Evolutionary conservation across 35 echinoderm and acorn worm species (phyloP).

Genomic region (Chiridota heheva): DNA sequence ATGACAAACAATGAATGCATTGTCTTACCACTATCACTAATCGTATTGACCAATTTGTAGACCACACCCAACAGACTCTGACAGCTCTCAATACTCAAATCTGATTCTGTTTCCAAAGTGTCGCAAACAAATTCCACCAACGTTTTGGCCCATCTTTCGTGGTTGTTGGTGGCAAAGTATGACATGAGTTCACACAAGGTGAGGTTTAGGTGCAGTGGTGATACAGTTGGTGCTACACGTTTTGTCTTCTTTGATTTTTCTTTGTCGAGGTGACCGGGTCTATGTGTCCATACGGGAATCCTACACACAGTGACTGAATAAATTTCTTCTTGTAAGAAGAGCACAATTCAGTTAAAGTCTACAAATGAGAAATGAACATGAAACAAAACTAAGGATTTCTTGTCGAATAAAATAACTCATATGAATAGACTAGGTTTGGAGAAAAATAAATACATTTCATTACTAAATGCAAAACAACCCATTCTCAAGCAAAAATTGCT

Average conservation of each 20-base stretch:
- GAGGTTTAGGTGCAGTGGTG: conserved; percentile 43
- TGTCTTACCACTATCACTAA: conserved; percentile 38
- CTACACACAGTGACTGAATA: conserved; percentile 1
- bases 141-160: conserved; percentile 38
- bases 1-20: too few species aligned
- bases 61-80: conserved; percentile 58
- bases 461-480: too few species aligned
- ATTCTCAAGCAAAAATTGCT: neutral
- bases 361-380: conserved; percentile 21
- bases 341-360: conserved; percentile 38
- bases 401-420: too few species aligned
- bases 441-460: too few species aligned
- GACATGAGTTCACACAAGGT: conserved; percentile 61
- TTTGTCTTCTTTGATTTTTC: too few species aligned
- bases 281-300: conserved; percentile 1
- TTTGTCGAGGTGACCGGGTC: too few species aligned
- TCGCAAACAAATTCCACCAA: conserved; percentile 51
- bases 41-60: conserved; percentile 25
- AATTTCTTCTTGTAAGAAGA: conserved; percentile 62
- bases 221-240: neutral
- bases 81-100: conserved; percentile 40
- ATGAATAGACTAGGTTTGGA: too few species aligned
- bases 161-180: conserved; percentile 39
- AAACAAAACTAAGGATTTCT: too few species aligned
- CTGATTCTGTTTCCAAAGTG: neutral